Conservation (phyloP, 2,113 vertebrate genomes). For the Pheucticus melanocephalus region DNA sequence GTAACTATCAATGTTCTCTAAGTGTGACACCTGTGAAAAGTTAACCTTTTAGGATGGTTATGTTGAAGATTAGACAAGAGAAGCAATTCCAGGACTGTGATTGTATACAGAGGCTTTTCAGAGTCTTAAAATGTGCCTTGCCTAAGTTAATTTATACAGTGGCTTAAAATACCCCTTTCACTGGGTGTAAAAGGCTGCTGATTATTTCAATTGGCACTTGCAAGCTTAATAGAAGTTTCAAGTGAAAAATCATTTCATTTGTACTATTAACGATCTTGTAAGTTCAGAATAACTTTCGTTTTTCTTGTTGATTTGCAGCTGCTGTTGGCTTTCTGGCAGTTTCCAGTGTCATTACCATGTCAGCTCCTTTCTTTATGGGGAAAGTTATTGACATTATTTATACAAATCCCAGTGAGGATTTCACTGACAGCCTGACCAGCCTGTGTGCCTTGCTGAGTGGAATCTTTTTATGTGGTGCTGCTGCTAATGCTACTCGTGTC, state of each 20-base stretch:
- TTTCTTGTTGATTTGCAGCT: constrained; percentile 71
- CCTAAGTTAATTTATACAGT: not conserved
- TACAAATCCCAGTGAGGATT: constrained; percentile 73
- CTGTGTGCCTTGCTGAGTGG: constrained; percentile 85
- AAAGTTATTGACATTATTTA: constrained; percentile 94
- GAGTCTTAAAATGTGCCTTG: not conserved
- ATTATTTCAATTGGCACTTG: not conserved
- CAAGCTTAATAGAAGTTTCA: not conserved
- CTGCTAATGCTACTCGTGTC: constrained; percentile 88
- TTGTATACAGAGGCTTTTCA: not conserved
- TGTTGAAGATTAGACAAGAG: not conserved
- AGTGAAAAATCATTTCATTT: not conserved
- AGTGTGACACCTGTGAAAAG: not conserved
- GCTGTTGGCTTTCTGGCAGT: constrained; percentile 89
- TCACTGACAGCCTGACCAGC: constrained; percentile 75
- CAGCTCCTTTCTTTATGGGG: constrained; percentile 92
- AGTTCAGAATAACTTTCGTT: not conserved
- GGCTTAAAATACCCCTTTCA: not conserved
- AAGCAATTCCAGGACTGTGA: not conserved
- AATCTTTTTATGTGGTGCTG: constrained; percentile 89
- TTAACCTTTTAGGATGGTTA: not conserved
- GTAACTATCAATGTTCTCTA: not conserved
- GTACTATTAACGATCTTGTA: not conserved
- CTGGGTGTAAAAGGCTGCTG: not conserved
- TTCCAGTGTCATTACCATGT: constrained; percentile 96